Conservation (phyloP, 1,140 invertebrate species). For the Globodera rostochiensis region DNA sequence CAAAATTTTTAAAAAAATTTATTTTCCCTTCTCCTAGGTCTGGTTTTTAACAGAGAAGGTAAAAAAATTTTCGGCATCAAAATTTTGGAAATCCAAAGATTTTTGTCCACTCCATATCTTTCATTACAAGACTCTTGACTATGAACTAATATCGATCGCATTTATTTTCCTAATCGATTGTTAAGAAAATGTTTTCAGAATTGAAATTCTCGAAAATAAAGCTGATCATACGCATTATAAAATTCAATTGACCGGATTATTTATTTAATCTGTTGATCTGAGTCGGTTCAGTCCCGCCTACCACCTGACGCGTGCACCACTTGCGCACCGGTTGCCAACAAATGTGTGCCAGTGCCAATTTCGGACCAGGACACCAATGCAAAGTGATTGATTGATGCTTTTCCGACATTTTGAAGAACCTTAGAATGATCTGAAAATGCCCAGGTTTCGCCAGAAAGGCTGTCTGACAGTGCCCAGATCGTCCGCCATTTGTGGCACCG, state of each 20-base stretch:
- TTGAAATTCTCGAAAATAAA: too few relatives aligned
- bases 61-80: too few relatives aligned
- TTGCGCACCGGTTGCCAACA: constrained; percentile 54
- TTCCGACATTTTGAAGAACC: background rate
- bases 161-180: too few relatives aligned
- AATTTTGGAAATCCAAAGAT: too few relatives aligned
- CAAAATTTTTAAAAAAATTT: background rate
- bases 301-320: constrained; percentile 59
- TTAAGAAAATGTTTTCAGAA: too few relatives aligned
- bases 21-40: too few relatives aligned
- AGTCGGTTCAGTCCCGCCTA: constrained; percentile 44
- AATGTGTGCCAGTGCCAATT: constrained; percentile 61
- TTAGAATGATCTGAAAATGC: background rate
- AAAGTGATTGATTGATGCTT: constrained; percentile 36
- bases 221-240: too few relatives aligned
- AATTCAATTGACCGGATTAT: too few relatives aligned
- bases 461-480: constrained; percentile 62
- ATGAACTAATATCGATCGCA: too few relatives aligned
- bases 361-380: constrained; percentile 55
- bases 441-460: constrained; percentile 57
- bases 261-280: background rate
- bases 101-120: too few relatives aligned
- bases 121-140: too few relatives aligned
- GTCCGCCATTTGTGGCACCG: constrained; percentile 60
- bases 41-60: too few relatives aligned